phyloP scores from a whole-genome alignment of 2,888 invertebrate species.

The Seira sanloemensis region DNA sequence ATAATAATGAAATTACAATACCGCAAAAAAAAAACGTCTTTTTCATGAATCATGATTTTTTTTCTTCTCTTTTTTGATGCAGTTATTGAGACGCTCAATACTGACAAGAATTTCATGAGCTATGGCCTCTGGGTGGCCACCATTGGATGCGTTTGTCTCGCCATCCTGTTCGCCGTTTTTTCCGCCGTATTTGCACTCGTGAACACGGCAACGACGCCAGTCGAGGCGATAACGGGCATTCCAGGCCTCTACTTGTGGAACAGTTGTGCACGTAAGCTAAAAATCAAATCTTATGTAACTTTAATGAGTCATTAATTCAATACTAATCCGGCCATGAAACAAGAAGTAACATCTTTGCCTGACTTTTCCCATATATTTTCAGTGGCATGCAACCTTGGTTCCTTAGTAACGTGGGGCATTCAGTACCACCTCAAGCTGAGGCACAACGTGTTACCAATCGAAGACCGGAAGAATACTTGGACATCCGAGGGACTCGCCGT shows the following conservation, averaged over 20 bases:
- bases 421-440: constrained; percentile 89
- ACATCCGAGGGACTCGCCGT: constrained; percentile 87
- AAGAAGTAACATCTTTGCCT: too few species aligned
- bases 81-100: constrained; percentile 81
- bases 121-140: constrained; percentile 87
- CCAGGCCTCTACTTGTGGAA: constrained; percentile 88
- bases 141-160: constrained; percentile 82
- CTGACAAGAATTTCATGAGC: constrained; percentile 81
- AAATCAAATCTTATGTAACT: too few species aligned
- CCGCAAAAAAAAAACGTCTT: neutral
- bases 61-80: constrained; percentile 75
- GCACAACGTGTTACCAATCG: constrained; percentile 87
- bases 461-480: constrained; percentile 89
- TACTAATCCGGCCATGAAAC: too few species aligned
- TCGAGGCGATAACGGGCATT: constrained; percentile 82
- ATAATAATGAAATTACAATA: neutral
- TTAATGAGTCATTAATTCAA: too few species aligned
- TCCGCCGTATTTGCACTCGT: constrained; percentile 85
- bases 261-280: constrained; percentile 82
- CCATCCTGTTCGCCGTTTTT: constrained; percentile 81
- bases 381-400: constrained; percentile 86
- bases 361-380: constrained; percentile 72
- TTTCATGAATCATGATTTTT: constrained; percentile 3
- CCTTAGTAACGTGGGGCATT: constrained; percentile 87
- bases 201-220: constrained; percentile 86